A percentile compares a stretch with the other conserved stretches of the same genome.
phyloP scores from a whole-genome alignment of 1,140 invertebrate species.

The Druon quercuslanigerum region DNA sequence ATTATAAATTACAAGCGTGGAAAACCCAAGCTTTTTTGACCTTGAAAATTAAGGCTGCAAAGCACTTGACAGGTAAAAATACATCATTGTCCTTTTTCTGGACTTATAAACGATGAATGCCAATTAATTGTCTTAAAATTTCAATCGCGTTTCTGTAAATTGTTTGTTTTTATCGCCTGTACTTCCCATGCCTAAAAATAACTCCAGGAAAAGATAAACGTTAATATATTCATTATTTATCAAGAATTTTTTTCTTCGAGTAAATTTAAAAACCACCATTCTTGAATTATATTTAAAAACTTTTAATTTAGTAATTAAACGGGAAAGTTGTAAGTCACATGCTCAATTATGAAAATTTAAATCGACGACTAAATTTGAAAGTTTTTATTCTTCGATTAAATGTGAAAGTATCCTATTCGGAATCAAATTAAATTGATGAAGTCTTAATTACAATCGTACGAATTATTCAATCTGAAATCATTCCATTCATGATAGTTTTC shows the following conservation, averaged over 20 bases:
- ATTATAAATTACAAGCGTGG: constrained; percentile 3
- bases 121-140: neutral
- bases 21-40: neutral
- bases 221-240: no score
- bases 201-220: no score
- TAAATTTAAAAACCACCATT: neutral
- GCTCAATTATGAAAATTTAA: no score
- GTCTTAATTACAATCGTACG: no score
- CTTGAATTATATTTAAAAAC: neutral
- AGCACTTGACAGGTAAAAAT: constrained; percentile 9
- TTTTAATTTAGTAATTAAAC: neutral
- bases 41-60: neutral
- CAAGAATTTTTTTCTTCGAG: no score
- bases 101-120: constrained; percentile 18
- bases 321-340: no score
- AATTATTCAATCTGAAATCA: no score
- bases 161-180: neutral
- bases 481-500: no score
- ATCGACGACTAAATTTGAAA: no score
- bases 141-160: constrained; percentile 5
- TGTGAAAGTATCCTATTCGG: no score
- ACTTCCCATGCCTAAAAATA: neutral
- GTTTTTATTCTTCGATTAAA: no score
- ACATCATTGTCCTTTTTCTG: neutral
- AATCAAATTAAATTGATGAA: no score